Percentiles rank a stretch among this genome's conserved stretches.
These are phyloP conservation scores for Leptogaster cylindrica DNA, from an alignment of 2,888 invertebrate species.

Conservation along the genomic window DNA sequence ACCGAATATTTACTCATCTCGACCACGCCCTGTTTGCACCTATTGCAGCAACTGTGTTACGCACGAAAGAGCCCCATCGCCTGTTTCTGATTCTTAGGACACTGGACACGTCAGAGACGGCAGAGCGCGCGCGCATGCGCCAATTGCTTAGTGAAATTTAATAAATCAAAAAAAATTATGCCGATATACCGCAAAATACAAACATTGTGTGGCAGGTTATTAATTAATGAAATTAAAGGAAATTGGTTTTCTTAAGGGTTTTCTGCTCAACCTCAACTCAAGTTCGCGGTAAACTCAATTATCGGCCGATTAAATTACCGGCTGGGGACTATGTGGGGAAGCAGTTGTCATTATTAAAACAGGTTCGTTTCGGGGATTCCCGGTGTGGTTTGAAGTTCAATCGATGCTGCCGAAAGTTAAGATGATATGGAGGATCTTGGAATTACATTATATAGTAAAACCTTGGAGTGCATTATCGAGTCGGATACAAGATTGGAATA, in stretches of 20 bases:
- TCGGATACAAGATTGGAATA: conserved; percentile 8
- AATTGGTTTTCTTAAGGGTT: not conserved
- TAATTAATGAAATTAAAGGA: conserved; percentile 12
- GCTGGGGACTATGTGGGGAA: not conserved
- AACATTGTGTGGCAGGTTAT: not conserved
- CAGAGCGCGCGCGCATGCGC: no score
- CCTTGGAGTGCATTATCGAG: conserved; percentile 19
- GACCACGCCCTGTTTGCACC: conserved; percentile 24
- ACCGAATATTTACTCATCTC: conserved; percentile 25
- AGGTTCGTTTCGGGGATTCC: not conserved
- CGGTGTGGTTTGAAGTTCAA: not conserved
- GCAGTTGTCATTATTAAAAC: not conserved
- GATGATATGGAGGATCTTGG: no score
- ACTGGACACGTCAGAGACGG: no score
- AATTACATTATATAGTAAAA: conserved; percentile 14
- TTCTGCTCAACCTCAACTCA: no score
- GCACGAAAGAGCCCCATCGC: no score
- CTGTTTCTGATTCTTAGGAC: no score
- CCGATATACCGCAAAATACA: no score
- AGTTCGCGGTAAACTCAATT: conserved; percentile 17
- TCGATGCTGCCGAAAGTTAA: no score
- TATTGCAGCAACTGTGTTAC: conserved; percentile 16
- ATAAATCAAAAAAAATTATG: no score
- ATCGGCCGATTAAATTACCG: conserved; percentile 9
- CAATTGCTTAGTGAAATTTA: no score